Percentiles rank a stretch among this genome's conserved stretches.
phyloP scores from a whole-genome alignment of 2,113 vertebrate species.

The cattle (Bos taurus) region ARS-UCD2.0 NC_037329.1:98412501-98413000 shows the following conservation, averaged over 20 bases:
- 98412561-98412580: neutral
- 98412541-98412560: neutral
- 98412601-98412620: neutral
- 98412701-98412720: slow-evolving; percentile 16
- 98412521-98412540: neutral
- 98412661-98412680: neutral
- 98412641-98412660: neutral
- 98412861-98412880: neutral
- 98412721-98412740: neutral
- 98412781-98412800: slow-evolving; percentile 26
- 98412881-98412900: neutral
- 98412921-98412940: neutral
- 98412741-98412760: neutral
- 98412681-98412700: neutral
- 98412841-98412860: slow-evolving; percentile 28
- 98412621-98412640: neutral
- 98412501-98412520: neutral
- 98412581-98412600: neutral
- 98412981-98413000: neutral
- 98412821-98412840: slow-evolving; percentile 35
- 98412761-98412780: slow-evolving; percentile 26
- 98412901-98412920: neutral
- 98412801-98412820: slow-evolving; percentile 42
- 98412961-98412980: neutral
- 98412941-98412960: neutral